Base-by-base conservation (phyloP, 2,113 vertebrate species). In the Erythrolamprus reginae region DNA sequence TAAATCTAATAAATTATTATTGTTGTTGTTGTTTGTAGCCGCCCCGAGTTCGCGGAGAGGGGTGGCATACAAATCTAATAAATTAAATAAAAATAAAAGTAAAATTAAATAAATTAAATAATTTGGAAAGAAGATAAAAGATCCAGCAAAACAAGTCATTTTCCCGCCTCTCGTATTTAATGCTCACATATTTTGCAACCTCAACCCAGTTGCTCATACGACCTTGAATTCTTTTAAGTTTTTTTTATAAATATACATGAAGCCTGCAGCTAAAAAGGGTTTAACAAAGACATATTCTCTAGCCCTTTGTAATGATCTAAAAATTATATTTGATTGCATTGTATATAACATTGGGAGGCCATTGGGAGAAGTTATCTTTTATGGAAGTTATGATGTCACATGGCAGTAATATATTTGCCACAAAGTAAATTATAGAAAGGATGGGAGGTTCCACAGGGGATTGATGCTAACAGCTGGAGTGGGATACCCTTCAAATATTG, bases 201-300 rank as follows among this genome's bases (percentile, higher is more conserved):
- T 0, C 88, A 0, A 0, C 3, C 42, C 70, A 58, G 33, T 84
- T 93, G 28, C 23, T 12, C 33, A 52, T 50, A 89, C 19, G 70
- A 91, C 84, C 94, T 92, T 93, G 92, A 93, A 90, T 86, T 28
- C 88, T 91, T 91, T 93, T 89, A 94, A 92, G 92, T n/a, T n/a
- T 94, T 90, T 84, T 84, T 51, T 5, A 65, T 50, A 92, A 91
- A 92, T 90, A 93, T 89, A 56, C 94, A 51, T 88, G 91, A 86
- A 2, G 0, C 85, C 88, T 0, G 0, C 50, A 92, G 89, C 90
- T 45, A 91, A 58, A 82, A 17, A 90, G 7, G 56, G 86, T 88
- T 94, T 47, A 82, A 89, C 50, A 91, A 86, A 86, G n/a, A 90
- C 84, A 91, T 26, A 45, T 26, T 42, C 52, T 88, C 42, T 9